phyloP scores from a whole-genome alignment of 2,888 invertebrate species.

The Acanthococcus lagerstroemiae region DNA sequence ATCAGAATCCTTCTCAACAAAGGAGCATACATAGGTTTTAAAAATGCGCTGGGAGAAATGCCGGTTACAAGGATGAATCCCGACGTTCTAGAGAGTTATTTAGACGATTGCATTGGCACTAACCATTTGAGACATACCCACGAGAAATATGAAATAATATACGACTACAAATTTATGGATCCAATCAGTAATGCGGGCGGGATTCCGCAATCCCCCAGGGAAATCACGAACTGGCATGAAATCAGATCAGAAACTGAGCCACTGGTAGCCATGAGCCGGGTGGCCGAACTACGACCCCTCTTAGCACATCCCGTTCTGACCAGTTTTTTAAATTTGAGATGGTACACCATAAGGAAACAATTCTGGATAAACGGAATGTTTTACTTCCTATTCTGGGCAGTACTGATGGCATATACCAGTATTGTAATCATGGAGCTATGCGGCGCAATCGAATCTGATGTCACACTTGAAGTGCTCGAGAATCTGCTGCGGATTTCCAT shows the following conservation, averaged over 20 bases:
- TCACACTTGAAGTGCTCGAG: neutral
- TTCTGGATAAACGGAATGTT: conserved; percentile 63
- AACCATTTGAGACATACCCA: conserved; percentile 56
- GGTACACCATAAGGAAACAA: conserved; percentile 63
- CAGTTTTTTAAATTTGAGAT: conserved; percentile 69
- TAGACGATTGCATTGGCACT: conserved; percentile 61
- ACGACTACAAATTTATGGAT: conserved; percentile 61
- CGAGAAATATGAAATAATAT: conserved; percentile 59
- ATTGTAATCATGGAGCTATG: conserved; percentile 61
- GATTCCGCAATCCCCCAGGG: conserved; percentile 17
- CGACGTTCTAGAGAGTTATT: conserved; percentile 57
- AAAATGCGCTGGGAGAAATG: conserved; percentile 52
- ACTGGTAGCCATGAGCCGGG: conserved; percentile 58
- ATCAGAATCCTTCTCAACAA: conserved; percentile 53
- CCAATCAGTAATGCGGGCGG: conserved; percentile 32
- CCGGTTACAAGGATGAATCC: conserved; percentile 62
- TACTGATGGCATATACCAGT: conserved; percentile 56
- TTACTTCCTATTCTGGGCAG: conserved; percentile 59
- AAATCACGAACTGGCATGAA: conserved; percentile 31
- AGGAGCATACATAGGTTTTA: conserved; percentile 63
- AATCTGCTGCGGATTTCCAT: neutral
- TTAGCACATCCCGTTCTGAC: conserved; percentile 69
- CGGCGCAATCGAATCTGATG: too few species aligned
- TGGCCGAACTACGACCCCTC: conserved; percentile 56
- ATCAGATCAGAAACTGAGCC: conserved; percentile 57